These are phyloP conservation scores for Schizopygopsis malacanthus DNA, from an alignment of 2,797 vertebrate species.

Conservation along the genomic window DNA sequence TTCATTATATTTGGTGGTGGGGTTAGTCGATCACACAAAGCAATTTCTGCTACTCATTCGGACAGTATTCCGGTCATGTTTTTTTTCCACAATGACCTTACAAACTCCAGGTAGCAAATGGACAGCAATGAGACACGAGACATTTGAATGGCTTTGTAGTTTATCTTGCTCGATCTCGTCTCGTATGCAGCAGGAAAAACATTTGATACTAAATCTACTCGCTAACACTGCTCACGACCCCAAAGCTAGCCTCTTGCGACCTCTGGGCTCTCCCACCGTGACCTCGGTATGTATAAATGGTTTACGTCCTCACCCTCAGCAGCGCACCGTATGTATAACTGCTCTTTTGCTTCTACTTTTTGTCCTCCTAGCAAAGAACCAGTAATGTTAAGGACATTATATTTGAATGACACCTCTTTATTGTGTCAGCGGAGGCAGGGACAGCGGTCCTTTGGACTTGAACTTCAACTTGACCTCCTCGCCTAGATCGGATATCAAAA, in stretches of 20 bases:
- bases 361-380: slow-evolving; percentile 25
- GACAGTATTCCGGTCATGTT: slow-evolving; percentile 18
- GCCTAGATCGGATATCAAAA: slow-evolving; percentile 82
- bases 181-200: slow-evolving; percentile 48
- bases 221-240: slow-evolving; percentile 53
- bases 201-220: slow-evolving; percentile 65
- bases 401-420: slow-evolving; percentile 76
- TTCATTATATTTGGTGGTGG: slow-evolving; percentile 46
- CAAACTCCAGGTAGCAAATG: neutral
- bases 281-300: slow-evolving; percentile 66
- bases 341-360: slow-evolving; percentile 26
- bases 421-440: slow-evolving; percentile 64
- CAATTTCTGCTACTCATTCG: slow-evolving; percentile 24
- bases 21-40: slow-evolving; percentile 44
- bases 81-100: slow-evolving; percentile 1
- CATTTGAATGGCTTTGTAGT: slow-evolving; percentile 54
- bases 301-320: slow-evolving; percentile 63
- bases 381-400: slow-evolving; percentile 66
- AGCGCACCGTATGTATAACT: slow-evolving; percentile 55
- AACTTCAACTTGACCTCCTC: slow-evolving; percentile 87
- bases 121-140: slow-evolving; percentile 44
- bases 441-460: slow-evolving; percentile 76
- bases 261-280: slow-evolving; percentile 47
- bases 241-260: slow-evolving; percentile 46
- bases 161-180: slow-evolving; percentile 44